Conservation (phyloP, 2,888 invertebrate species). For the Boloria selene region DNA sequence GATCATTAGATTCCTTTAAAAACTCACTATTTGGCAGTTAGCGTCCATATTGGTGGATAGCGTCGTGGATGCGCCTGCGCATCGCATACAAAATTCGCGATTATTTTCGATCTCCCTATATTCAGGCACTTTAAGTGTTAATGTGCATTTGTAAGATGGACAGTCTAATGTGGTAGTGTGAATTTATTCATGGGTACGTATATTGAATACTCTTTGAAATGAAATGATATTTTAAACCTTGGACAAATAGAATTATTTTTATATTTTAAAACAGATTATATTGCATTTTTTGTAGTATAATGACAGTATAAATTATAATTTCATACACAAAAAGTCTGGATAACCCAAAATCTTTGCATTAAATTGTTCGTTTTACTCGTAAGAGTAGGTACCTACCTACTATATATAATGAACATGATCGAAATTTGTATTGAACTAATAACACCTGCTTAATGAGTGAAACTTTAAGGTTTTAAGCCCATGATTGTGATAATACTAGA, state of each 20-base stretch:
- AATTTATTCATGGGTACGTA: constrained; percentile 13
- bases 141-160: constrained; percentile 22
- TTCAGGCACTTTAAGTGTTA: constrained; percentile 22
- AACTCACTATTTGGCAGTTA: constrained; percentile 22
- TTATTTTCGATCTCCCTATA: constrained; percentile 36
- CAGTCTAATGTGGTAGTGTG: constrained; percentile 21
- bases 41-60: constrained; percentile 18
- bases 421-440: too few relatives aligned
- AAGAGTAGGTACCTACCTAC: too few relatives aligned
- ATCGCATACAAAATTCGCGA: constrained; percentile 38
- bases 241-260: background rate
- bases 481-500: too few relatives aligned
- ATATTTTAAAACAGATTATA: too few relatives aligned
- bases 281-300: too few relatives aligned
- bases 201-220: background rate
- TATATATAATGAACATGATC: too few relatives aligned
- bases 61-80: constrained; percentile 16
- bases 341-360: too few relatives aligned
- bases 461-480: too few relatives aligned
- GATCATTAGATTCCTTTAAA: background rate
- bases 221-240: background rate
- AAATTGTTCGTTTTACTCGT: too few relatives aligned
- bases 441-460: too few relatives aligned
- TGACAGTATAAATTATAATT: too few relatives aligned
- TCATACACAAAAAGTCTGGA: too few relatives aligned